These are phyloP conservation scores for Molanna angustata DNA, from an alignment of 2,888 invertebrate species.

Conservation along the genomic window DNA sequence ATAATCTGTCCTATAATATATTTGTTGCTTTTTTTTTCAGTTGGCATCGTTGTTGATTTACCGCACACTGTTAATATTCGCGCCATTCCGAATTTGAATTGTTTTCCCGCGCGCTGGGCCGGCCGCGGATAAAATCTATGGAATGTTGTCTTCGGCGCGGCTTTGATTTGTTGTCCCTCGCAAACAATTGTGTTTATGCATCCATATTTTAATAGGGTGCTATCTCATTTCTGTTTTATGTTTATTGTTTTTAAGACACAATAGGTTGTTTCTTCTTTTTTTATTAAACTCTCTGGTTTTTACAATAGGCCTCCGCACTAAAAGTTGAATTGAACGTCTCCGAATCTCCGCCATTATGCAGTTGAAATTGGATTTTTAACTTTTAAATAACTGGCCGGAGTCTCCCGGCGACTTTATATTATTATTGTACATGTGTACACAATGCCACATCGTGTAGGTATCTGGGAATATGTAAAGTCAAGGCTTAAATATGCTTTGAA, in stretches of 20 bases:
- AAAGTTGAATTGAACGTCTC: no score
- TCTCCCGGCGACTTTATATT: no score
- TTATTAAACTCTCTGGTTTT: slow-evolving; percentile 10
- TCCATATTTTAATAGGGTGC: slow-evolving; percentile 25
- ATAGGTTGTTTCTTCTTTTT: slow-evolving; percentile 17
- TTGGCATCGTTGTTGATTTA: slow-evolving; percentile 9
- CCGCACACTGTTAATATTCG: slow-evolving; percentile 8
- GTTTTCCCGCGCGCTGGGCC: slow-evolving; percentile 3
- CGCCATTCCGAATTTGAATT: slow-evolving; percentile 25
- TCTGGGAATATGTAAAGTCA: no score
- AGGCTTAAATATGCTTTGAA: no score
- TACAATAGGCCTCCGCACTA: neutral
- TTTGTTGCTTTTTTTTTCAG: no score
- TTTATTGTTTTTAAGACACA: slow-evolving; percentile 22
- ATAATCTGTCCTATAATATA: no score
- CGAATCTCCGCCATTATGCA: no score
- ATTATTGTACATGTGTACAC: no score
- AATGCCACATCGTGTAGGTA: no score
- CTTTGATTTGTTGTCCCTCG: slow-evolving; percentile 22
- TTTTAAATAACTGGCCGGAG: no score
- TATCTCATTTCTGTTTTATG: slow-evolving; percentile 26
- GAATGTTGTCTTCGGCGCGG: slow-evolving; percentile 16
- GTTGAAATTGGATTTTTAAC: no score
- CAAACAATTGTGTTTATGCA: slow-evolving; percentile 22
- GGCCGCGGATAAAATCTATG: slow-evolving; percentile 16